Evolutionary conservation across 2,888 invertebrate species (phyloP).

Genomic region (Phorcus lineatus): DNA sequence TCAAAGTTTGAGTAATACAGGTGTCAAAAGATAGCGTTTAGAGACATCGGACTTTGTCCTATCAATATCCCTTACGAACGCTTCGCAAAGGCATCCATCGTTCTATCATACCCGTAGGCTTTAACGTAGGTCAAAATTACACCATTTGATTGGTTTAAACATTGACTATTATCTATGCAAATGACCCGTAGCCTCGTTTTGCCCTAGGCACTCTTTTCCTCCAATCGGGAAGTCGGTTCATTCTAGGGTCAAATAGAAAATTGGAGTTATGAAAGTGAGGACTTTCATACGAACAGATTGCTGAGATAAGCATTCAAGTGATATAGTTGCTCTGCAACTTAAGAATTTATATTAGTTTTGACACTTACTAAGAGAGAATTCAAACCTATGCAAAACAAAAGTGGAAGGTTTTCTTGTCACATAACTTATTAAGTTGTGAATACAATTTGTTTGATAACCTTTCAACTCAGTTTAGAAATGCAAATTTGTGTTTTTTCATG

Average conservation of each 20-base stretch:
- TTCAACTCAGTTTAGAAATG: no score
- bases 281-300: neutral
- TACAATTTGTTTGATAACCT: no score
- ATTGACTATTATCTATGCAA: slow-evolving; percentile 2
- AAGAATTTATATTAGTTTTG: slow-evolving; percentile 11
- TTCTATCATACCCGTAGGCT: no score
- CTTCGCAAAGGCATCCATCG: no score
- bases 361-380: no score
- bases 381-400: no score
- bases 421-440: no score
- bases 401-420: no score
- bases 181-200: slow-evolving; percentile 17
- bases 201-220: neutral
- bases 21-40: slow-evolving; percentile 1
- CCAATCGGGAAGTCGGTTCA: neutral
- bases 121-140: neutral
- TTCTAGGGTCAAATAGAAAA: neutral
- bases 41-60: slow-evolving; percentile 18
- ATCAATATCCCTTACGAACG: neutral
- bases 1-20: no score
- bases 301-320: neutral
- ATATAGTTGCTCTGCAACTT: neutral
- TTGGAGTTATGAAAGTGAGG: neutral
- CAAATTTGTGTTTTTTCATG: no score
- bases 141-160: neutral